Conservation (phyloP, 1,140 invertebrate genomes). For the Drosophila pachea region DNA sequence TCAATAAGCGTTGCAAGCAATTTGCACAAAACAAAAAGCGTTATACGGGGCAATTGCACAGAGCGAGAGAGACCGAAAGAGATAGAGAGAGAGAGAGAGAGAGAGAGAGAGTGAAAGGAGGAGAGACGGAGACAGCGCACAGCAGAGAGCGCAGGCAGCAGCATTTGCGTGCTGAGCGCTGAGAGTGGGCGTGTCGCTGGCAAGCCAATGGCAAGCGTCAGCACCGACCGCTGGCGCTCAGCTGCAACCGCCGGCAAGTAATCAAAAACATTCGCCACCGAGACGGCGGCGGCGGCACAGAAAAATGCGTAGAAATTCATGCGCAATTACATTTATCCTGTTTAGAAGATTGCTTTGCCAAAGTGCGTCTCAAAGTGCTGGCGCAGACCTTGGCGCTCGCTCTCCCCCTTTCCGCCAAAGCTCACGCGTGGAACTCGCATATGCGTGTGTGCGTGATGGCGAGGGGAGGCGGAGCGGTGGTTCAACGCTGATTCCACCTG, state of each 20-base stretch:
- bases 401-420: slow-evolving; percentile 1
- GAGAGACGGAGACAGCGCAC: slow-evolving; percentile 1
- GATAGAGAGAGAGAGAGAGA: slow-evolving; percentile 11
- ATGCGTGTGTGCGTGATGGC: slow-evolving; percentile 5
- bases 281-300: slow-evolving; percentile 45
- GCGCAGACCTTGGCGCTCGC: slow-evolving; percentile 29
- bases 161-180: slow-evolving; percentile 14
- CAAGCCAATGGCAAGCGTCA: slow-evolving; percentile 49
- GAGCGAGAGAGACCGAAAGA: slow-evolving; percentile 17
- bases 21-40: slow-evolving; percentile 72
- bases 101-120: slow-evolving; percentile 20
- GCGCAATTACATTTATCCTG: slow-evolving; percentile 79
- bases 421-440: neutral
- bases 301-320: slow-evolving; percentile 79
- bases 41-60: slow-evolving; percentile 65
- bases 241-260: slow-evolving; percentile 48
- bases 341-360: slow-evolving; percentile 78
- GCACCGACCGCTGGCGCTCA: slow-evolving; percentile 37
- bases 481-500: slow-evolving; percentile 25
- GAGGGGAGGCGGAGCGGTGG: neutral
- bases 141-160: neutral
- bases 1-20: slow-evolving; percentile 77
- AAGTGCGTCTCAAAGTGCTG: slow-evolving; percentile 73
- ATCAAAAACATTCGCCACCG: slow-evolving; percentile 60
- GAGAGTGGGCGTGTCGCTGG: slow-evolving; percentile 53